A percentile compares a stretch with the other conserved stretches of the same genome.
These are phyloP conservation scores for Spilosoma lubricipeda DNA, from an alignment of 2,888 invertebrate species.

Conservation along the genomic window DNA sequence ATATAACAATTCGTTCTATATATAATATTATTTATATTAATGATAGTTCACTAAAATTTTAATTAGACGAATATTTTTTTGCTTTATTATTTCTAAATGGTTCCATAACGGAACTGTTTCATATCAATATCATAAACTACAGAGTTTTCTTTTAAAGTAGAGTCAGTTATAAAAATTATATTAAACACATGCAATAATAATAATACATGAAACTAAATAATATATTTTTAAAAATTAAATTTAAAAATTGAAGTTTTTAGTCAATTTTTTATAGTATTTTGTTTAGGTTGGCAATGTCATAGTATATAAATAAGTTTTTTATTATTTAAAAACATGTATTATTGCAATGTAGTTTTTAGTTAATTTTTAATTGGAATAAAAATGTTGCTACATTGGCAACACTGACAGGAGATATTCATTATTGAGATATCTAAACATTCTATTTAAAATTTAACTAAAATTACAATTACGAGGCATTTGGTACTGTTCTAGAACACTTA, in stretches of 20 bases:
- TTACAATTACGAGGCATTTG: neutral
- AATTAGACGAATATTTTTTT: constrained; percentile 7
- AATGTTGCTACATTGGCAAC: neutral
- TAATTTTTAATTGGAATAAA: constrained; percentile 16
- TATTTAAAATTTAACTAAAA: constrained; percentile 15
- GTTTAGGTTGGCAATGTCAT: neutral
- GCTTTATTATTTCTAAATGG: constrained; percentile 32
- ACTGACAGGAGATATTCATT: neutral
- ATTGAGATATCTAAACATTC: neutral
- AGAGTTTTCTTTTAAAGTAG: constrained; percentile 18
- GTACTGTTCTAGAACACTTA: constrained; percentile 18
- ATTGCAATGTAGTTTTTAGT: constrained; percentile 8
- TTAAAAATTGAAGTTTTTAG: neutral
- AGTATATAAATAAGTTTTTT: neutral
- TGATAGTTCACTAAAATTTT: constrained; percentile 17
- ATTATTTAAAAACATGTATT: neutral
- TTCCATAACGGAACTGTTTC: constrained; percentile 17
- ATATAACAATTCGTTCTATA: constrained; percentile 11
- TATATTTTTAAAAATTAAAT: neutral
- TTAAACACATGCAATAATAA: constrained; percentile 9
- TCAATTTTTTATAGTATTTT: neutral
- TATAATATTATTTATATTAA: constrained; percentile 7
- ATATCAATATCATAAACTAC: constrained; percentile 26
- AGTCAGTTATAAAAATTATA: constrained; percentile 26
- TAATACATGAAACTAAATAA: constrained; percentile 4